A percentile compares a stretch with the other conserved stretches of the same genome.
These are phyloP conservation scores for Campylomormyrus tamandua DNA, from an alignment of 2,113 vertebrate species.

Conservation along the genomic window DNA sequence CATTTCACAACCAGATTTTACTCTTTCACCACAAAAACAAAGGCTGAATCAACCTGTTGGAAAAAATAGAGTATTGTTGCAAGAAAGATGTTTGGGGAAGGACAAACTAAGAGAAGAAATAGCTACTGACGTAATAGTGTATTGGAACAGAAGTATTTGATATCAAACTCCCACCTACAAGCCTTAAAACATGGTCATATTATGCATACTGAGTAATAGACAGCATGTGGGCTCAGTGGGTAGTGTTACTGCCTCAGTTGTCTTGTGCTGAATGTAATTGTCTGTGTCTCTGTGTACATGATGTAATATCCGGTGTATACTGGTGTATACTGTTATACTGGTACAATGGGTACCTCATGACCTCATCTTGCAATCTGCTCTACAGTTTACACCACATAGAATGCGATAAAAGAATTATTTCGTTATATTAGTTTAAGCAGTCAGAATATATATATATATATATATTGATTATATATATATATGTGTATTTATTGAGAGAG, in stretches of 20 bases:
- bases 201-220: background rate
- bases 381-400: background rate
- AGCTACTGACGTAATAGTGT: background rate
- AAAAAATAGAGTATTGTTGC: background rate
- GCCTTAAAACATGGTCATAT: background rate
- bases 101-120: background rate
- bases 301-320: background rate
- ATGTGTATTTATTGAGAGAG: too few relatives aligned
- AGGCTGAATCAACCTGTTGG: background rate
- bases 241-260: background rate
- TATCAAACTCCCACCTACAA: background rate
- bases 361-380: background rate
- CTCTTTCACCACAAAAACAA: background rate
- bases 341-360: background rate
- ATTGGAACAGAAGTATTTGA: background rate
- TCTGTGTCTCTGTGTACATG: background rate
- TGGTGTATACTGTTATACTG: too few relatives aligned
- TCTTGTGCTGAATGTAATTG: background rate
- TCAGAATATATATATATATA: too few relatives aligned
- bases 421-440: background rate
- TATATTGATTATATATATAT: too few relatives aligned
- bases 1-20: background rate
- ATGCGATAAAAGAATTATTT: background rate
- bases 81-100: background rate
- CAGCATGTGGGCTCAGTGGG: background rate